Percentiles rank a stretch among this genome's conserved stretches.
Conservation (phyloP, 1,140 invertebrate genomes). For the Melanaphis sacchari region DNA sequence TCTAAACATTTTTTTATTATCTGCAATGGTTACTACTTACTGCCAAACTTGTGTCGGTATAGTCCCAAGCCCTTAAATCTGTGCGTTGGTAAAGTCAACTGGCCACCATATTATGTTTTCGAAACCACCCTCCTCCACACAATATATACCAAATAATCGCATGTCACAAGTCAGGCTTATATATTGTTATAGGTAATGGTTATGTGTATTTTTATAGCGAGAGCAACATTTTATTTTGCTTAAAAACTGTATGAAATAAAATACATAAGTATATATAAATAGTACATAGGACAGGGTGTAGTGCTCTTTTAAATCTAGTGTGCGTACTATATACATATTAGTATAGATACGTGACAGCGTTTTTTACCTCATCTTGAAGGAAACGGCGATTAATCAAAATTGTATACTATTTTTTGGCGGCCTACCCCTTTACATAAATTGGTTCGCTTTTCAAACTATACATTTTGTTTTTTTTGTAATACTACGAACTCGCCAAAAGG, state of each 20-base stretch:
- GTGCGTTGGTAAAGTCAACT: neutral
- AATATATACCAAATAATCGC: accelerated
- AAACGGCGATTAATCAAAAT: neutral
- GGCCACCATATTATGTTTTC: neutral
- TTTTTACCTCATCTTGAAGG: neutral
- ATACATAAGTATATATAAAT: neutral
- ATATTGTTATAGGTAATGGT: neutral
- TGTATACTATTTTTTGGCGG: neutral
- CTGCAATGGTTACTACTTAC: neutral
- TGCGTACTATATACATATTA: neutral
- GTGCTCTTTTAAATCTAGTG: neutral
- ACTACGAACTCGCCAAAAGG: neutral
- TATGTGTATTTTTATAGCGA: neutral
- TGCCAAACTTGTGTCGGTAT: neutral
- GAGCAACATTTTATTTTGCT: neutral
- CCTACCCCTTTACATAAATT: neutral
- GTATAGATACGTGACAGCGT: neutral
- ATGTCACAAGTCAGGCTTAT: no score
- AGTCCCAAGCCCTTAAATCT: neutral
- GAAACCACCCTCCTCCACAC: neutral
- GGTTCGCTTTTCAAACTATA: no score
- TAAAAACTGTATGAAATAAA: neutral
- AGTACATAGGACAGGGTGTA: neutral
- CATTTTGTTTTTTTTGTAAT: no score
- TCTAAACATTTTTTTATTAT: neutral